Evolutionary conservation across 2,797 vertebrate species (phyloP), one percentile per base, ranked within the genome.

Genomic region (Austrolebias charrua): DNA sequence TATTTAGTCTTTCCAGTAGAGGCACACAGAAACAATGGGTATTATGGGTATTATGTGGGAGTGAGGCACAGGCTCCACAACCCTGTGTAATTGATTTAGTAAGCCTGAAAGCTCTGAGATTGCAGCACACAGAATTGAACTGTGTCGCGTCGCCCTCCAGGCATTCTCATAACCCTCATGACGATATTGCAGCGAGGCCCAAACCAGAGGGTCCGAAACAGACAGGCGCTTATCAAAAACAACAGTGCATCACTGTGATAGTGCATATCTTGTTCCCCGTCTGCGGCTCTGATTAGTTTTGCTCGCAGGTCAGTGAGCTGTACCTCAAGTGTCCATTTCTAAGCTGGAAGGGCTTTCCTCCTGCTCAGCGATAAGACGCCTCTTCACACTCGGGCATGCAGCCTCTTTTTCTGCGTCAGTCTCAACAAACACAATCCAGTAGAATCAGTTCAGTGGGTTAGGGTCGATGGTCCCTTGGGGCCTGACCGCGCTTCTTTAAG

Each of bases 1-100:
- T 63, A 16, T 67, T 73, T 70, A 62, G 43, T 69, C 47, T 53
- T 44, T 66, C 68, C 59, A 31, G 4, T 24, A 13, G 74, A 69
- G 57, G 50, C 45, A 63, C 66, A 82, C 47, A 66, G 68, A 82
- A 84, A 85, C 78, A 81, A 60, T 76, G 68, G 62, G 54, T 81
- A 70, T 80, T 64, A 64, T 62, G 66, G 63, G 68, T 55, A 55
- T 55, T 64, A 64, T 42, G 35, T 49, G 52, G 61, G 46, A 69
- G 75, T 80, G 73, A 84, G 51, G 71, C 73, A 49, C 56, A 62
- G 65, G 78, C 79, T 85, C 77, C 78, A 79, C 81, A 86, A 75
- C 69, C 79, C 83, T 82, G 83, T 86, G 83, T 93, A 89, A 92
- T 92, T 91, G 88, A 91, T 91, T 91, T 86, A 79, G 87, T 79